Evolutionary conservation across 1,140 invertebrate genomes (phyloP).

Genomic region (Propsilocerus akamusi): DNA sequence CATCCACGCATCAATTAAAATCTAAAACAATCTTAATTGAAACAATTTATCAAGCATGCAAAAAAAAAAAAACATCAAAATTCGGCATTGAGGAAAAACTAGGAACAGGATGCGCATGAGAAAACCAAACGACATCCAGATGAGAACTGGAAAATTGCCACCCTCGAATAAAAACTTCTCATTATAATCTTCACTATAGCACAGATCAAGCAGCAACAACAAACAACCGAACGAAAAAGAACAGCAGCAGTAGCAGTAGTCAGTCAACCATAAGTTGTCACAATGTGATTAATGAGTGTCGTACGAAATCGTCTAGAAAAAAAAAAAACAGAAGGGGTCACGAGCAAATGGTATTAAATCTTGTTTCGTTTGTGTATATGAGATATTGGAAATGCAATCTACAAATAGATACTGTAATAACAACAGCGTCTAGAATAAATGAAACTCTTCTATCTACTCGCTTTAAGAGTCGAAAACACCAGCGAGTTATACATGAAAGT

Average conservation of each 20-base stretch:
- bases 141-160: too few species aligned
- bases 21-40: too few species aligned
- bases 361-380: not conserved
- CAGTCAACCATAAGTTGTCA: constrained; percentile 2
- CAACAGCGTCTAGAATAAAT: not conserved
- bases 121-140: too few species aligned
- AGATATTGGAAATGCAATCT: constrained; percentile 1
- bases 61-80: too few species aligned
- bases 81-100: too few species aligned
- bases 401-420: not conserved
- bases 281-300: constrained; percentile 1
- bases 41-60: too few species aligned
- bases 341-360: not conserved
- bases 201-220: not conserved
- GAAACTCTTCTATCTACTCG: not conserved
- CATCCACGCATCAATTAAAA: too few species aligned
- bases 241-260: not conserved
- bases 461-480: not conserved
- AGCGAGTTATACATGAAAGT: not conserved
- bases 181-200: too few species aligned
- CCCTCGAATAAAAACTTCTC: too few species aligned
- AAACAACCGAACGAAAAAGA: not conserved
- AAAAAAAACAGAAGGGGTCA: not conserved
- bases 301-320: constrained; percentile 2
- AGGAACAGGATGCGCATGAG: too few species aligned